phyloP scores from a whole-genome alignment of 2,113 vertebrate genomes.

The Columbina picui region DNA sequence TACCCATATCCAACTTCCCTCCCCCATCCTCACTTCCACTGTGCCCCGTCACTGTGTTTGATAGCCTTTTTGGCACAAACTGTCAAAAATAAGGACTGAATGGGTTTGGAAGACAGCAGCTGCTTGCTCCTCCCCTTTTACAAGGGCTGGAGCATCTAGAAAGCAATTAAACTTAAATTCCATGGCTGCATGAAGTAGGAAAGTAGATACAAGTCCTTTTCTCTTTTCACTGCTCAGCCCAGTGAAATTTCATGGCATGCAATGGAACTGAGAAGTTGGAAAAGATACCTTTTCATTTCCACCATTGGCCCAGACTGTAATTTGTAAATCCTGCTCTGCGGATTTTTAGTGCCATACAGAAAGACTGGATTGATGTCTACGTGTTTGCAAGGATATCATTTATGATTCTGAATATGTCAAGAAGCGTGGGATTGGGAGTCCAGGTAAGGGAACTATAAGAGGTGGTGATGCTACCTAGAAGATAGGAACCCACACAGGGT shows the following conservation, averaged over 20 bases:
- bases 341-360: neutral
- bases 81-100: neutral
- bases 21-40: no score
- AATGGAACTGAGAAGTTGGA: neutral
- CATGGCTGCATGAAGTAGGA: neutral
- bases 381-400: neutral
- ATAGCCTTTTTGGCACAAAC: neutral
- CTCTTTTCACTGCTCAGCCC: neutral
- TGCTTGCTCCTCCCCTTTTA: neutral
- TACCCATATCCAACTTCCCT: neutral
- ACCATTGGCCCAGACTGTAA: neutral
- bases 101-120: neutral
- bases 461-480: neutral
- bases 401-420: fast-evolving
- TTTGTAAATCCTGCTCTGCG: neutral
- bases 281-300: neutral
- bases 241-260: neutral
- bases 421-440: neutral
- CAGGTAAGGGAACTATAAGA: neutral
- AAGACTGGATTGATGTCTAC: neutral
- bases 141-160: neutral
- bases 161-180: neutral
- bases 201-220: fast-evolving
- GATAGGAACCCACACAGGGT: neutral
- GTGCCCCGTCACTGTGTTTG: neutral